Conservation (phyloP, 2,888 invertebrate genomes). For the Zeuzera pyrina region DNA sequence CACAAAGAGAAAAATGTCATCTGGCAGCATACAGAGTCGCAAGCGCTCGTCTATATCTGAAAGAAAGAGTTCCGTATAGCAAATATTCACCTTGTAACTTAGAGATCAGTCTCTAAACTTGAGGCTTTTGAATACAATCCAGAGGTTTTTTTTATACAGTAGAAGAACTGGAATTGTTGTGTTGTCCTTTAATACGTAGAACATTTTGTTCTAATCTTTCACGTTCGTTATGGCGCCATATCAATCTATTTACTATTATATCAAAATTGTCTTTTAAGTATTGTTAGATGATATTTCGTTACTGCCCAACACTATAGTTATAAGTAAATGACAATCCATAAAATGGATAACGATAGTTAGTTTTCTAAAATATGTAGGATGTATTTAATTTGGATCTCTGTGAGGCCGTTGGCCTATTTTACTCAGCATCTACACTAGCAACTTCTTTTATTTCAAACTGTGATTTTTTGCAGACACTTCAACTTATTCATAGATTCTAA, state of each 20-base stretch:
- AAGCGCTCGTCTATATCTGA: constrained; percentile 62
- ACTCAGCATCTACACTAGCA: too few relatives aligned
- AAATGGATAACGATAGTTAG: constrained; percentile 47
- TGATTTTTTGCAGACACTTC: too few relatives aligned
- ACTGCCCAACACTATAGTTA: constrained; percentile 30
- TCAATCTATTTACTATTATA: constrained; percentile 19
- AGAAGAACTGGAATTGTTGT: background rate
- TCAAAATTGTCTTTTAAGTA: constrained; percentile 11
- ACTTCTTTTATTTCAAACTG: too few relatives aligned
- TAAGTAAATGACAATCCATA: constrained; percentile 39
- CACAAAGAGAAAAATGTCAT: constrained; percentile 63
- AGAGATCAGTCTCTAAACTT: background rate
- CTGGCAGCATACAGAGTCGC: constrained; percentile 58
- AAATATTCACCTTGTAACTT: constrained; percentile 19
- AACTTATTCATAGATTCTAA: too few relatives aligned
- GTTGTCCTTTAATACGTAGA: background rate
- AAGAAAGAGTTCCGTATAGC: constrained; percentile 63
- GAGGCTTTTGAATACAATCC: background rate
- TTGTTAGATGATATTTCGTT: constrained; percentile 29
- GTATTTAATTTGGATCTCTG: background rate
- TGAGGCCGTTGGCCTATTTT: too few relatives aligned
- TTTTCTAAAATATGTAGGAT: constrained; percentile 32
- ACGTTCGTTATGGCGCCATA: constrained; percentile 26
- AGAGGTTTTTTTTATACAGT: background rate
- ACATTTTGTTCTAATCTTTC: background rate